Percentiles rank a stretch among this genome's conserved stretches.
These are phyloP conservation scores for Dufourea novaeangliae DNA, from an alignment of 1,140 invertebrate genomes.

Conservation along the genomic window DNA sequence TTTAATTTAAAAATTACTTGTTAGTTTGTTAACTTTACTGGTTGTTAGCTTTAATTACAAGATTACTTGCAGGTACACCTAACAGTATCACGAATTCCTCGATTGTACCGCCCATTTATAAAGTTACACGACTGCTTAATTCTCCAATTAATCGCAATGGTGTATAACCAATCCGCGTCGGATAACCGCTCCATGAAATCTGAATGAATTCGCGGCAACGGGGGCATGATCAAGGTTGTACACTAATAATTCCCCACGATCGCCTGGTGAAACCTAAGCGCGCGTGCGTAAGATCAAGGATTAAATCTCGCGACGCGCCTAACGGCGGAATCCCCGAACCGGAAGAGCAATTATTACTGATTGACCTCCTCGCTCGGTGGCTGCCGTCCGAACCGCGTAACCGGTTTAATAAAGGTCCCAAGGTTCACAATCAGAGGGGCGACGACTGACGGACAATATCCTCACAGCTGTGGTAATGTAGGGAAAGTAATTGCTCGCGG, in stretches of 20 bases:
- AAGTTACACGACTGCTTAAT: neutral
- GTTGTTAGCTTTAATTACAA: too few species aligned
- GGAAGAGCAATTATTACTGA: conserved; percentile 73
- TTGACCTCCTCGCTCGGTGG: conserved; percentile 62
- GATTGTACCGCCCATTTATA: too few species aligned
- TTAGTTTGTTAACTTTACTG: too few species aligned
- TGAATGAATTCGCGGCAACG: conserved; percentile 4
- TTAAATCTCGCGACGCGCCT: conserved; percentile 54
- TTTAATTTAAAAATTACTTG: too few species aligned
- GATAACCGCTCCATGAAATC: conserved; percentile 6
- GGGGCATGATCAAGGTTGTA: conserved; percentile 34
- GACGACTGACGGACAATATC: too few species aligned
- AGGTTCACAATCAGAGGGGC: conserved; percentile 54
- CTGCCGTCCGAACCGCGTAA: conserved; percentile 62
- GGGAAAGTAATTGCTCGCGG: conserved; percentile 57
- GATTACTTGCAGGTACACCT: too few species aligned
- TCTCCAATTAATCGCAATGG: neutral
- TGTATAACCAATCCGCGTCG: neutral
- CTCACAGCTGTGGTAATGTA: too few species aligned
- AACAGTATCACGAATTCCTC: too few species aligned
- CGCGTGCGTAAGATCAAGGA: conserved; percentile 54
- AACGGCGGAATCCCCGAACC: conserved; percentile 56
- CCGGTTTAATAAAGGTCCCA: conserved; percentile 73
- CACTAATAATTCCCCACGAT: conserved; percentile 30
- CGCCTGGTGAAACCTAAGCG: conserved; percentile 29